Evolutionary conservation across 1,140 invertebrate species (phyloP).

Genomic region (Charaxes varanes): DNA sequence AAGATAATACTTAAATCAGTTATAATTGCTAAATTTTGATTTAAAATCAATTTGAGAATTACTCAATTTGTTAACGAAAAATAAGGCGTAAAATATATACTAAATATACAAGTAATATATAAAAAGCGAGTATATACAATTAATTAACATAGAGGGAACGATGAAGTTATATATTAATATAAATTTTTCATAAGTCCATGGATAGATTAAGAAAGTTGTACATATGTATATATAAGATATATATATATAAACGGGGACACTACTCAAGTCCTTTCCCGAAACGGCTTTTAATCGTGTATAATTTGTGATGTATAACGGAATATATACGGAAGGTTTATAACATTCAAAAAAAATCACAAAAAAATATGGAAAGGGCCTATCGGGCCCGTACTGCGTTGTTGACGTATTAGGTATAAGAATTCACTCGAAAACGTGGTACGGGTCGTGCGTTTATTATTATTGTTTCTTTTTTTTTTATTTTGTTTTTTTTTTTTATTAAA

Average conservation of each 20-base stretch:
- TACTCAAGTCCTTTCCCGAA: constrained; percentile 36
- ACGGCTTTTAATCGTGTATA: constrained; percentile 42
- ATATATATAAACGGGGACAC: constrained; percentile 27
- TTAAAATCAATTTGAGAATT: background rate
- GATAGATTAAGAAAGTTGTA: constrained; percentile 42
- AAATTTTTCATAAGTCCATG: constrained; percentile 41
- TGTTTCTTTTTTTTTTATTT: constrained; percentile 34
- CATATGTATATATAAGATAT: constrained; percentile 54
- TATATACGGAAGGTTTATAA: too few relatives aligned
- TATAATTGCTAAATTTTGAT: background rate
- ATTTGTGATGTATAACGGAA: constrained; percentile 54
- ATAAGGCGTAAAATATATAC: constrained; percentile 5
- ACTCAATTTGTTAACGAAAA: background rate
- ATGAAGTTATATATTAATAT: constrained; percentile 24
- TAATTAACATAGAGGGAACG: constrained; percentile 9
- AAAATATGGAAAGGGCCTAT: constrained; percentile 55
- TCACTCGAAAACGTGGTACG: constrained; percentile 36
- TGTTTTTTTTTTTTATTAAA: constrained; percentile 53
- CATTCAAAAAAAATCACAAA: constrained; percentile 50
- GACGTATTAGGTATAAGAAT: constrained; percentile 17
- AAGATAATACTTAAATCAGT: constrained; percentile 2
- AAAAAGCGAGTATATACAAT: constrained; percentile 9
- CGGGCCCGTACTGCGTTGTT: constrained; percentile 30
- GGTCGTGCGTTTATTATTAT: constrained; percentile 39
- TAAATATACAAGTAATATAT: constrained; percentile 1